Evolutionary conservation across 2,113 vertebrate species (phyloP).

Genomic region (Baryphthengus martii): DNA sequence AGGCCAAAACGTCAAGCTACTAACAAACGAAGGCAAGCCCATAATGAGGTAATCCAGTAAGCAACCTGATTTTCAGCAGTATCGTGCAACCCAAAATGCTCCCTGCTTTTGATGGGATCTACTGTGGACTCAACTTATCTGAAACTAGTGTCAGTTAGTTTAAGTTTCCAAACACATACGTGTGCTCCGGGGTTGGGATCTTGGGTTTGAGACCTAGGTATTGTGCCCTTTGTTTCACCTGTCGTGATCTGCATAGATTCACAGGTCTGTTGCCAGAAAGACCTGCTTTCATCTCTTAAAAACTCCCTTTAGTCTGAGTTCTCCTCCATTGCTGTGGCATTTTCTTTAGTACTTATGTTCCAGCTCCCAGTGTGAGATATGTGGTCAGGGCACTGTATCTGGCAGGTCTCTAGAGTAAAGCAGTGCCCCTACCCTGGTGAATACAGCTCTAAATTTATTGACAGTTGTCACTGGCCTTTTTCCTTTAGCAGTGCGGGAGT

Average conservation of each 20-base stretch:
- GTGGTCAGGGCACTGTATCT: no score
- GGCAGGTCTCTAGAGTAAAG: neutral
- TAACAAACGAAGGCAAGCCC: neutral
- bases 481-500: neutral
- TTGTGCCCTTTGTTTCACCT: neutral
- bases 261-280: neutral
- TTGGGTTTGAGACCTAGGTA: neutral
- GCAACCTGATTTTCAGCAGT: neutral
- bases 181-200: neutral
- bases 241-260: neutral
- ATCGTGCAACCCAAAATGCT: neutral
- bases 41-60: neutral
- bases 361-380: neutral
- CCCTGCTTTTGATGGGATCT: neutral
- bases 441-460: neutral
- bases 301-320: neutral
- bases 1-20: neutral
- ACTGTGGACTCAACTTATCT: neutral
- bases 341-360: neutral
- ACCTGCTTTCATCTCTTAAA: neutral
- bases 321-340: neutral
- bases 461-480: neutral
- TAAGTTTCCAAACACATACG: neutral
- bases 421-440: neutral
- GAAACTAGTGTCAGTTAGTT: neutral